These are phyloP conservation scores for Phrixothrix hirtus DNA, from an alignment of 2,888 invertebrate species.

Conservation along the genomic window DNA sequence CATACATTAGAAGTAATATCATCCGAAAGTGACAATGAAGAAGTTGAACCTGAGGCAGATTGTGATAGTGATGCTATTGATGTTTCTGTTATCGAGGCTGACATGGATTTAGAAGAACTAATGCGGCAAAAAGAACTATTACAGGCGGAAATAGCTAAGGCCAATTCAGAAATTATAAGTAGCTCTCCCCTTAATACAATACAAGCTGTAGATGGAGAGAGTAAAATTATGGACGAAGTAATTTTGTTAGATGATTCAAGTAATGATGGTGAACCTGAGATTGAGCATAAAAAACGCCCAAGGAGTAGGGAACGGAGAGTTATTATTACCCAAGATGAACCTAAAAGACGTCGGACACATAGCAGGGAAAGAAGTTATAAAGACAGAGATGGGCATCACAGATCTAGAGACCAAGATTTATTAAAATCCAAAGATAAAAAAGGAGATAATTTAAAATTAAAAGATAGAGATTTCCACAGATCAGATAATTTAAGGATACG, in stretches of 20 bases:
- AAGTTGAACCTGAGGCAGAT: conserved; percentile 64
- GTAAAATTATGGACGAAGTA: conserved; percentile 59
- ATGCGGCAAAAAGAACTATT: conserved; percentile 87
- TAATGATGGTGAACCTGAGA: conserved; percentile 54
- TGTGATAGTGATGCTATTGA: conserved; percentile 71
- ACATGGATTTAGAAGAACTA: conserved; percentile 83
- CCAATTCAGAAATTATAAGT: conserved; percentile 48
- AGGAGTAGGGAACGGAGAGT: conserved; percentile 54
- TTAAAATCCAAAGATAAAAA: conserved; percentile 23
- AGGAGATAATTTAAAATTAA: conserved; percentile 10
- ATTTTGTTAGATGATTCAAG: conserved; percentile 70
- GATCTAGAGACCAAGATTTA: conserved; percentile 40
- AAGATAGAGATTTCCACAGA: conserved; percentile 39
- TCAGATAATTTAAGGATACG: conserved; percentile 49
- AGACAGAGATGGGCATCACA: conserved; percentile 50
- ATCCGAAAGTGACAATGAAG: conserved; percentile 69
- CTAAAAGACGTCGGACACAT: conserved; percentile 25
- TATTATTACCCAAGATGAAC: conserved; percentile 41
- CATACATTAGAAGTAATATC: conserved; percentile 66
- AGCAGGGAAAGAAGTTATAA: conserved; percentile 33
- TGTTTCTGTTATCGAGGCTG: conserved; percentile 78
- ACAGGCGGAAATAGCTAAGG: conserved; percentile 79
- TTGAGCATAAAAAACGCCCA: conserved; percentile 49
- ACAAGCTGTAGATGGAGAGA: conserved; percentile 54
- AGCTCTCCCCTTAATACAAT: conserved; percentile 31